Conservation (phyloP, 2,888 invertebrate genomes). For the Minunthozetes semirufus region DNA sequence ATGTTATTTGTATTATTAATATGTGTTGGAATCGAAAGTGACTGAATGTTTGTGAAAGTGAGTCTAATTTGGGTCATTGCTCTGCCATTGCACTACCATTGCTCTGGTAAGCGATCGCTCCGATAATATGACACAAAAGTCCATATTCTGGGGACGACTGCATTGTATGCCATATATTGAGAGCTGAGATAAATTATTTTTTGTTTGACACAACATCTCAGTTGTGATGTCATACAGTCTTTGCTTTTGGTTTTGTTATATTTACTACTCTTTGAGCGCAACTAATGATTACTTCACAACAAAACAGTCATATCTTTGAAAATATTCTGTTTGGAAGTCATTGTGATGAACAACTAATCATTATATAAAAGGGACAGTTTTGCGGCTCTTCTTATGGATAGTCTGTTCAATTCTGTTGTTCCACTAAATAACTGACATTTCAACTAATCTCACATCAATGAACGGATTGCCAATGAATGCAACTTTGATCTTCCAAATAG, state of each 20-base stretch:
- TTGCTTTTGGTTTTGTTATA: background rate
- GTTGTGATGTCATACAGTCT: background rate
- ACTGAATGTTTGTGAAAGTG: background rate
- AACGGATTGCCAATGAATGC: background rate
- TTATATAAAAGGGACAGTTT: slow-evolving; percentile 1
- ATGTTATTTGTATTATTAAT: background rate
- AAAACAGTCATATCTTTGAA: slow-evolving; percentile 2
- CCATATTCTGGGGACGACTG: background rate
- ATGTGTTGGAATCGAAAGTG: background rate
- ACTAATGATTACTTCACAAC: background rate
- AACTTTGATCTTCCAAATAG: no score
- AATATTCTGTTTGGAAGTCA: background rate
- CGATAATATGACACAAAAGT: background rate
- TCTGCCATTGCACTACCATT: no score
- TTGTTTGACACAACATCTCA: background rate
- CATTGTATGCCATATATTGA: slow-evolving; percentile 4
- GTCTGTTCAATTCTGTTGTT: background rate
- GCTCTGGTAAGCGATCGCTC: background rate
- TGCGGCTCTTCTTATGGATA: slow-evolving; percentile 13
- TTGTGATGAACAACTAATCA: background rate
- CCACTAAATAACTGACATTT: background rate
- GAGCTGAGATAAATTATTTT: slow-evolving; percentile 13
- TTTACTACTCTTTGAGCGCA: background rate
- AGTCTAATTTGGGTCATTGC: slow-evolving; percentile 17
- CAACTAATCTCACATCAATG: background rate